Conservation (phyloP, 2,888 invertebrate species). For the Himalopsyche kuldschensis region DNA sequence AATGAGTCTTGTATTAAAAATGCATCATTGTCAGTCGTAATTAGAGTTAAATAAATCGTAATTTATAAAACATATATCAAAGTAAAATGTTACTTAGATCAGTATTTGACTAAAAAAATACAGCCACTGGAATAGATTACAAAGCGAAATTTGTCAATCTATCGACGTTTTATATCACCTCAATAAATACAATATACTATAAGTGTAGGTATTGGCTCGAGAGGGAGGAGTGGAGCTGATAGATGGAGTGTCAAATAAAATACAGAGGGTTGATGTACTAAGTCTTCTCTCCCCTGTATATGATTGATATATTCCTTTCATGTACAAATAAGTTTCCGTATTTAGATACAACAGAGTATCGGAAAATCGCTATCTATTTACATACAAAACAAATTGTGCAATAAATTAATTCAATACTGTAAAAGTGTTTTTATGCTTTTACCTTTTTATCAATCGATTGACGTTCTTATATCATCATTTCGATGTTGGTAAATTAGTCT, state of each 20-base stretch:
- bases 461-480: too few relatives aligned
- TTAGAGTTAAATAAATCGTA: too few relatives aligned
- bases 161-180: not conserved
- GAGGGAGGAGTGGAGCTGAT: not conserved
- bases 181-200: not conserved
- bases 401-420: too few relatives aligned
- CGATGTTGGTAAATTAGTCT: too few relatives aligned
- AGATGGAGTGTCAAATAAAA: not conserved
- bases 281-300: not conserved
- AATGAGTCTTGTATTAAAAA: too few relatives aligned
- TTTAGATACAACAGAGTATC: not conserved
- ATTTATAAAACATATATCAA: too few relatives aligned
- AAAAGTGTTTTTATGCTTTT: too few relatives aligned
- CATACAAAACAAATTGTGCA: too few relatives aligned
- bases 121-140: not conserved
- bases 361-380: not conserved
- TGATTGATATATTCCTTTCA: slow-evolving; percentile 1
- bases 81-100: too few relatives aligned
- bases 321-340: not conserved
- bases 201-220: not conserved
- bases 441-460: too few relatives aligned
- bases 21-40: too few relatives aligned
- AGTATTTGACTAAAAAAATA: too few relatives aligned
- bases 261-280: not conserved
- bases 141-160: not conserved